Base-by-base conservation (phyloP, 2,113 vertebrate species). In the Neoarius graeffei region DNA sequence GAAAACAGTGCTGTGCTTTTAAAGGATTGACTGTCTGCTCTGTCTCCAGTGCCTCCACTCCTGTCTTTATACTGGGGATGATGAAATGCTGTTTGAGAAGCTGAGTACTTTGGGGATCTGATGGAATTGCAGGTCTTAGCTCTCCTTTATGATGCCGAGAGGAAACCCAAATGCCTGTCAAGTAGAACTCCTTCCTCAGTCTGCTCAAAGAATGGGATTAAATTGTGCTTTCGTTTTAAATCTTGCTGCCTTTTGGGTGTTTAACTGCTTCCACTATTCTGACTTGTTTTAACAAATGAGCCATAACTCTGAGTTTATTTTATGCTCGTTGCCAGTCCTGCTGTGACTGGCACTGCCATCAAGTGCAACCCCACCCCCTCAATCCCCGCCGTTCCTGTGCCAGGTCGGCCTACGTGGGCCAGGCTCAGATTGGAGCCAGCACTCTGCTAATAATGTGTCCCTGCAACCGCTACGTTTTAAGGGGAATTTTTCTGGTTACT, bases 71-170 rank as follows among this genome's bases (percentile, higher is more conserved):
- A 79, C 62, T 59, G 15, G 14, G 48, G 79, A 81, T 86, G 81
- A 86, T 86, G 81, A 88, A 90, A 84, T 81, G 73, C 73, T 81
- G 62, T 90, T 56, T 83, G 80, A 71, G 42, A 88, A 56, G 42
- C 20, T 86, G 62, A 86, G 56, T 66, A 60, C 25, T 86, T 80
- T 48, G 35, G 81, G 64, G 87, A 86, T 86, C 66, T 90, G 35
- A 79, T 74, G 64, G 84, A 81, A 56, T 57, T n/a, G 6, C 71
- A n/a, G 48, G 71, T 80, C 64, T 83, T 88, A 88, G 88, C 79
- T 90, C 27, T 71, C 71, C 20, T 19, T 83, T 35, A 35, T 67
- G 69, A 89, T 76, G 62, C 54, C 64, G 79, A 60, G 74, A 80
- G 80, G 19, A 79, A 73, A 86, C 17, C 35, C 48, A 23, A 48